These are phyloP conservation scores for Pao palembangensis DNA, from an alignment of 2,113 vertebrate species.

Conservation along the genomic window DNA sequence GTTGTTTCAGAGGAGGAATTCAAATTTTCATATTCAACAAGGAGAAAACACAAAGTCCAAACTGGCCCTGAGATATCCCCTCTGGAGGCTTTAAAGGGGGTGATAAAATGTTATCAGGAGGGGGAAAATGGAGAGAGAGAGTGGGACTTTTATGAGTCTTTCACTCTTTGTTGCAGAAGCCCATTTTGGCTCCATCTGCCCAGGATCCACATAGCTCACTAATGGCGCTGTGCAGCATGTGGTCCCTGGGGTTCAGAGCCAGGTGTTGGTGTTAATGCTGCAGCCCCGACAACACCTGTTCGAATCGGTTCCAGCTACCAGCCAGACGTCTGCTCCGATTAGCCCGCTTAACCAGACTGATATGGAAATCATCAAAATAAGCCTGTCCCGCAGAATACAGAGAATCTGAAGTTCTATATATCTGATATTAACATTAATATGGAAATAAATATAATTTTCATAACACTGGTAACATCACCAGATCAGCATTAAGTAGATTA, in stretches of 20 bases:
- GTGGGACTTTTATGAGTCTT: conserved; percentile 33
- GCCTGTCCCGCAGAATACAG: no score
- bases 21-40: conserved; percentile 54
- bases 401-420: background rate
- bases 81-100: conserved; percentile 48
- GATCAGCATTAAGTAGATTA: no score
- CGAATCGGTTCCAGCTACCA: conserved; percentile 31
- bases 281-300: conserved; percentile 64
- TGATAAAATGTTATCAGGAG: conserved; percentile 67
- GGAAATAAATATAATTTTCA: no score
- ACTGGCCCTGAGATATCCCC: conserved; percentile 56
- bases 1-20: conserved; percentile 47
- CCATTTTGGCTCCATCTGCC: conserved; percentile 46
- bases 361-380: background rate
- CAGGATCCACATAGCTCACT: conserved; percentile 61
- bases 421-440: background rate
- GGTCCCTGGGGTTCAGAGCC: conserved; percentile 55
- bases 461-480: no score
- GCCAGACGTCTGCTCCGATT: conserved; percentile 23
- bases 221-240: conserved; percentile 57
- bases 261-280: conserved; percentile 68
- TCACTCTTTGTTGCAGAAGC: conserved; percentile 44
- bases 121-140: conserved; percentile 8
- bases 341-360: conserved; percentile 41
- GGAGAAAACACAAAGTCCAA: conserved; percentile 51